Evolutionary conservation across 2,113 vertebrate genomes (phyloP).

Genomic region (Hymenochirus boettgeri): DNA sequence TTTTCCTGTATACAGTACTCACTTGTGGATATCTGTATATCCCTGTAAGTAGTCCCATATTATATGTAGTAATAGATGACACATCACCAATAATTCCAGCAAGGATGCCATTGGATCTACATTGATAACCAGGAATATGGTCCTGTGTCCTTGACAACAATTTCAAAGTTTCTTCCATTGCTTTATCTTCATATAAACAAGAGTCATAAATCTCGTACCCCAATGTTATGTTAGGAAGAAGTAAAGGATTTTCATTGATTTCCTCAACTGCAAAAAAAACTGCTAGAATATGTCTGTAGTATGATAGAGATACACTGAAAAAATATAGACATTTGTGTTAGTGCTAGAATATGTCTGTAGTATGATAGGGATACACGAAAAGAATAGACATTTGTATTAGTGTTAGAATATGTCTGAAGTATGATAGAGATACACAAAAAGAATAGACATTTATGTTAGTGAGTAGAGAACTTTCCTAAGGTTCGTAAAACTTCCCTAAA

Average conservation of each 20-base stretch:
- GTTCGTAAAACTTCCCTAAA: no score
- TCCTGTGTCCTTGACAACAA: constrained; percentile 16
- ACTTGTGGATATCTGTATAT: constrained; percentile 19
- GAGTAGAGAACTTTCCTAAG: no score
- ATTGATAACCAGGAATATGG: constrained; percentile 11
- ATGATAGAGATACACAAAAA: background rate
- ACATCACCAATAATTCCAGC: constrained; percentile 14
- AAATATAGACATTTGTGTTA: no score
- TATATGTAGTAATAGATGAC: background rate
- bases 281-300: constrained; percentile 19
- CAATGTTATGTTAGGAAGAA: constrained; percentile 27
- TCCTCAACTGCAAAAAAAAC: constrained; percentile 12
- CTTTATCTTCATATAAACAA: constrained; percentile 8
- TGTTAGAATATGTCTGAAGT: constrained; percentile 16
- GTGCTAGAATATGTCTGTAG: constrained; percentile 13
- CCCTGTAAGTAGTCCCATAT: constrained; percentile 9
- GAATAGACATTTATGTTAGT: no score
- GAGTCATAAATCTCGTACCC: constrained; percentile 27
- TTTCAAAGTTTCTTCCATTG: constrained; percentile 2
- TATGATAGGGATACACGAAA: background rate
- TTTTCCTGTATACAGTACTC: constrained; percentile 2
- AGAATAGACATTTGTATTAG: background rate
- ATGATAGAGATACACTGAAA: background rate
- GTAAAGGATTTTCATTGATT: constrained; percentile 7
- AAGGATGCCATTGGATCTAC: background rate